Evolutionary conservation across 2,888 invertebrate genomes (phyloP).

Genomic region (Aporophyla lueneburgensis): DNA sequence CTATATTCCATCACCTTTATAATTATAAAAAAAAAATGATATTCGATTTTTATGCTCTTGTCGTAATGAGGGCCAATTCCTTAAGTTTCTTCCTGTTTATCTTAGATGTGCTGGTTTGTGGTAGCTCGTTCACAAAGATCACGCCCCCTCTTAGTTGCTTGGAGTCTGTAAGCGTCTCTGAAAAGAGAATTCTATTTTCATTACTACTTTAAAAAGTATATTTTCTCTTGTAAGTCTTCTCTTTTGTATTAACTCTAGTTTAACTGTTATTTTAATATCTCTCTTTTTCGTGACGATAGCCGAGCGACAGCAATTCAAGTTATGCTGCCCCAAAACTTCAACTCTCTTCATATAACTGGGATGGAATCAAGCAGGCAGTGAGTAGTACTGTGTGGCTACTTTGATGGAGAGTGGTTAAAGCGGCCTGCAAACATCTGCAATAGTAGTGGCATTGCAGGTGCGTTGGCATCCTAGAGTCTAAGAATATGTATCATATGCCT

Average conservation of each 20-base stretch:
- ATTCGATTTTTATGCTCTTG: conserved; percentile 68
- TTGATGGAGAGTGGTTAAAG: neutral
- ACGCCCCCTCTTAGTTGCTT: conserved; percentile 70
- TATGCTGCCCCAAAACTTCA: neutral
- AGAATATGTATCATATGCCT: neutral
- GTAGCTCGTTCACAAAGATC: conserved; percentile 64
- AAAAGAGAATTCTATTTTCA: conserved; percentile 1
- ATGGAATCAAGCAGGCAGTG: neutral
- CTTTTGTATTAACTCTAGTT: neutral
- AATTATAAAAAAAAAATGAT: too few species aligned
- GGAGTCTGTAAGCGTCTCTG: conserved; percentile 66
- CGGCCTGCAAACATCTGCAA: neutral
- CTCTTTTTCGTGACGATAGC: neutral
- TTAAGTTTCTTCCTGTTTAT: conserved; percentile 70
- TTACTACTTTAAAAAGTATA: too few species aligned
- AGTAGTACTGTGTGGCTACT: neutral
- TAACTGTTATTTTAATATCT: neutral
- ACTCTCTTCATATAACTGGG: neutral
- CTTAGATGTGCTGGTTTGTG: conserved; percentile 72
- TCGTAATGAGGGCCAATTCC: conserved; percentile 36
- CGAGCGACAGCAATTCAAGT: neutral
- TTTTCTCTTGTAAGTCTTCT: neutral
- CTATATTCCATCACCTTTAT: too few species aligned
- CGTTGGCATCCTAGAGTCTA: too few species aligned
- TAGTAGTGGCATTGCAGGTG: neutral